Conservation (phyloP, 2,797 vertebrate species). For the Spondyliosoma cantharus region DNA sequence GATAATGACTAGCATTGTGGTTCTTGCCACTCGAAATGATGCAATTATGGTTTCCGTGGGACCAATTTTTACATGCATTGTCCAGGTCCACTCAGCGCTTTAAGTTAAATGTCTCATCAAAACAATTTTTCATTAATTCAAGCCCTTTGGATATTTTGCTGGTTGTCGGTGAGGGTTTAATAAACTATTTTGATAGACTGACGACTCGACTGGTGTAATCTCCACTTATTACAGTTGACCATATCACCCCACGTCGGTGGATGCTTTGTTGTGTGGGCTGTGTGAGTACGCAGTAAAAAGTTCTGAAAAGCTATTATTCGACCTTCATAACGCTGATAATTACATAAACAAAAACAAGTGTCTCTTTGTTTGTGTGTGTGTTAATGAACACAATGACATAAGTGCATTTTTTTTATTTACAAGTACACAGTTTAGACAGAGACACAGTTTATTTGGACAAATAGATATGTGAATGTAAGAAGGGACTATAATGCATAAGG, state of each 20-base stretch:
- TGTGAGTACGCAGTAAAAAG: conserved; percentile 5
- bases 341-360: conserved; percentile 17
- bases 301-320: conserved; percentile 31
- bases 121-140: conserved; percentile 15
- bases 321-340: conserved; percentile 36
- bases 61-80: neutral
- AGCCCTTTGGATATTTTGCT: neutral
- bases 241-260: conserved; percentile 12
- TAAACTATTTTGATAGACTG: conserved; percentile 22
- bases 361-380: neutral
- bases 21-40: neutral
- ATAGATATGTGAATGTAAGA: neutral
- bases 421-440: neutral
- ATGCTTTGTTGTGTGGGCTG: conserved; percentile 54
- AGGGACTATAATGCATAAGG: neutral
- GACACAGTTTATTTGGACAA: neutral
- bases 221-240: conserved; percentile 34
- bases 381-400: neutral
- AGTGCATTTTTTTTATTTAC: neutral
- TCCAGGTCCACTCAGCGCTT: neutral
- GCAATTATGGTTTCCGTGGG: neutral
- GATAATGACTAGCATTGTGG: neutral
- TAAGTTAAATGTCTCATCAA: neutral
- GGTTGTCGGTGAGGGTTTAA: conserved; percentile 16
- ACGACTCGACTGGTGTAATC: conserved; percentile 28